phyloP scores from a whole-genome alignment of 64 coral and sea anemone genomes.

The Acropora yongei region DNA sequence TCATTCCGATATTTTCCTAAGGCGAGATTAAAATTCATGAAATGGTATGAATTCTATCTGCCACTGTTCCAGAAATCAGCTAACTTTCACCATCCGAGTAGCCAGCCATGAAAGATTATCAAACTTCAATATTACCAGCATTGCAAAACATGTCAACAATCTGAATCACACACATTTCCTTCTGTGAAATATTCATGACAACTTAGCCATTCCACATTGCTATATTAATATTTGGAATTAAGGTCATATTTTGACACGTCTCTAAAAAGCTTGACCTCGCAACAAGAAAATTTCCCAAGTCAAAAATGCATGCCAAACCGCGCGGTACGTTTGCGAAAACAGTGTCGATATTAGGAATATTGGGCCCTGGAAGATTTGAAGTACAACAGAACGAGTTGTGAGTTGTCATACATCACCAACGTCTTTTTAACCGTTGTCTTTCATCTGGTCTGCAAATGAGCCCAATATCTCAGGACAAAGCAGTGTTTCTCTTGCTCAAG shows the following conservation, averaged over 20 bases:
- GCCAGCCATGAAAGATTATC: no score
- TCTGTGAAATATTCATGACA: not conserved
- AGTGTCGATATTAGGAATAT: no score
- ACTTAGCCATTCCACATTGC: not conserved
- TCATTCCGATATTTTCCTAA: not conserved
- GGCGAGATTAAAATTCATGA: not conserved
- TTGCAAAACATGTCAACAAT: not conserved
- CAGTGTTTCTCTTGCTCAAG: no score
- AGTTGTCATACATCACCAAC: no score
- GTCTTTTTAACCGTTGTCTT: no score
- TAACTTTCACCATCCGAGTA: not conserved
- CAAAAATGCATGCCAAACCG: no score
- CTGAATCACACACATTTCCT: slow-evolving; percentile 18
- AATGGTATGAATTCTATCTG: not conserved
- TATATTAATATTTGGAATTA: slow-evolving; percentile 4
- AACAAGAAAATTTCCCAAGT: not conserved
- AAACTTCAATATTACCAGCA: not conserved
- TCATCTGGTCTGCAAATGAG: no score
- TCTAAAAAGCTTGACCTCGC: not conserved
- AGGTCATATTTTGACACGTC: not conserved
- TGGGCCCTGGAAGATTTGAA: no score
- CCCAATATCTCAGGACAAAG: no score
- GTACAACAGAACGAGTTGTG: no score
- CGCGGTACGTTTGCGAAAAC: no score
- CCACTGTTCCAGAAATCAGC: not conserved